Evolutionary conservation across 1,140 invertebrate genomes (phyloP).

Genomic region (Halesus radiatus): DNA sequence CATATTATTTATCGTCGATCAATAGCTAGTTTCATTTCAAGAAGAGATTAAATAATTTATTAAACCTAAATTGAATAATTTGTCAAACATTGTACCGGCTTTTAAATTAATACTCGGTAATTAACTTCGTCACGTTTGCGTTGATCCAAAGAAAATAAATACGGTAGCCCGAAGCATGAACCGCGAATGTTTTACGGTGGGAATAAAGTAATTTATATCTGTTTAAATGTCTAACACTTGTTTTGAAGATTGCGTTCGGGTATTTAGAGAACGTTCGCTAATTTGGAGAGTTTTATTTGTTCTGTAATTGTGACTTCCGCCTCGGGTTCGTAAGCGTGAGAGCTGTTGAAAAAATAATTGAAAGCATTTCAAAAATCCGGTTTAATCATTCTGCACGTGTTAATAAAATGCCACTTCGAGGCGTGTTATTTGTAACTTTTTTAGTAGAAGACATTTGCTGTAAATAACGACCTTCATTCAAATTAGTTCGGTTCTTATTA

Average conservation of each 20-base stretch:
- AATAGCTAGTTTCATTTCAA: too few relatives aligned
- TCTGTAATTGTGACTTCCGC: slow-evolving; percentile 24
- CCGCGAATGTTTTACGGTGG: slow-evolving; percentile 47
- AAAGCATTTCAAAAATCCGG: slow-evolving; percentile 7
- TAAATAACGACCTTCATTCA: too few relatives aligned
- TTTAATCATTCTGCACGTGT: slow-evolving; percentile 3
- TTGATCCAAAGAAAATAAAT: slow-evolving; percentile 35
- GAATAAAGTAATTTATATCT: slow-evolving; percentile 50
- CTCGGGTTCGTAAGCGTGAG: slow-evolving; percentile 1
- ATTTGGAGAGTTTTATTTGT: slow-evolving; percentile 53
- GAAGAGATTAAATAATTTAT: too few relatives aligned
- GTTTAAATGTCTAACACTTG: slow-evolving; percentile 52
- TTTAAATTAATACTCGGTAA: not conserved
- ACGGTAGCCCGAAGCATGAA: not conserved
- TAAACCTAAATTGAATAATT: too few relatives aligned
- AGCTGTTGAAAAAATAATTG: not conserved
- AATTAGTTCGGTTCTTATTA: too few relatives aligned
- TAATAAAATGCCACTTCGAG: too few relatives aligned
- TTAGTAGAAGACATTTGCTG: too few relatives aligned
- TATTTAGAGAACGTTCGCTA: slow-evolving; percentile 52
- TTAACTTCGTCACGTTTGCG: slow-evolving; percentile 12
- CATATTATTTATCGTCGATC: too few relatives aligned
- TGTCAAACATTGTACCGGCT: too few relatives aligned
- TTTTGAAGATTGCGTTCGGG: slow-evolving; percentile 19
- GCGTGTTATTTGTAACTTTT: too few relatives aligned